Evolutionary conservation across 2,797 vertebrate genomes (phyloP).

Genomic region (Chromis chromis): DNA sequence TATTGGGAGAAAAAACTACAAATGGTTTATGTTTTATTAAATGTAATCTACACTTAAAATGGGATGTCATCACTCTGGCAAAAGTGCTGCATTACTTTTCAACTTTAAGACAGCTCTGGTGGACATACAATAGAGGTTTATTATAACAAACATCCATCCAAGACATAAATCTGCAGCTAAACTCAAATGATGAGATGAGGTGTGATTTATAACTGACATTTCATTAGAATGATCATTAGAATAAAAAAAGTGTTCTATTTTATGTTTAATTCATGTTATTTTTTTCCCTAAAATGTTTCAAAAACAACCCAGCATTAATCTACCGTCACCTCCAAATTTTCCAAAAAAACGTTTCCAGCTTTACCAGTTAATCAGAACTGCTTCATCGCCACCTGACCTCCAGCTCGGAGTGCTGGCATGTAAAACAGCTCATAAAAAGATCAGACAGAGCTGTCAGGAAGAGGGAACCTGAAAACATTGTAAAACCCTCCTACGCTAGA

Average conservation of each 20-base stretch:
- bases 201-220: slow-evolving; percentile 24
- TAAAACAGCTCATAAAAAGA: slow-evolving; percentile 73
- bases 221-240: slow-evolving; percentile 1
- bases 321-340: slow-evolving; percentile 19
- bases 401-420: slow-evolving; percentile 37
- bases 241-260: slow-evolving; percentile 6
- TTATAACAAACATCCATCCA: slow-evolving; percentile 4
- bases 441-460: slow-evolving; percentile 59
- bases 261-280: not conserved
- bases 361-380: slow-evolving; percentile 55
- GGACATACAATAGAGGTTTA: slow-evolving; percentile 16
- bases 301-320: not conserved
- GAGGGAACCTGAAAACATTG: slow-evolving; percentile 45
- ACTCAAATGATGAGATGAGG: slow-evolving; percentile 2
- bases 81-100: too few species aligned
- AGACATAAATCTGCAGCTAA: slow-evolving; percentile 26
- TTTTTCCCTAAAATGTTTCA: not conserved
- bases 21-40: slow-evolving; percentile 9
- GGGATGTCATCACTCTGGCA: not conserved
- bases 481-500: slow-evolving; percentile 41
- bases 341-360: slow-evolving; percentile 32
- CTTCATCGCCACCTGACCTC: slow-evolving; percentile 60
- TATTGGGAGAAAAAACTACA: slow-evolving; percentile 6
- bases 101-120: slow-evolving; percentile 4
- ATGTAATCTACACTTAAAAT: slow-evolving; percentile 11